Evolutionary conservation across 2,113 vertebrate species (phyloP).

Genomic region (Apteryx mantelli): DNA sequence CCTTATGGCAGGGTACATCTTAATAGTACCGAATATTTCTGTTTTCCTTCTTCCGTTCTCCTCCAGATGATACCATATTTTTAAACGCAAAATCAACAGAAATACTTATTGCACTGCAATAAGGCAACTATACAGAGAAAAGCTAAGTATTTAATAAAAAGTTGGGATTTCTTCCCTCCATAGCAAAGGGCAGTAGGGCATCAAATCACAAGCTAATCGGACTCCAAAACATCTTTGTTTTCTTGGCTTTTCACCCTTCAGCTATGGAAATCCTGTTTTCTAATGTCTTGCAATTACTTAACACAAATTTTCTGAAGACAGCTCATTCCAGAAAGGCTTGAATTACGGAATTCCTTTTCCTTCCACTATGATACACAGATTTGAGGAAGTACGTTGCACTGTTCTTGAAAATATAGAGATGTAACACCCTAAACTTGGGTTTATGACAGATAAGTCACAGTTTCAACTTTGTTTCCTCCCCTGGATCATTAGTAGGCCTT

Average conservation of each 20-base stretch:
- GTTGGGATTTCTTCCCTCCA: neutral
- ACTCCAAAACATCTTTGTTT: neutral
- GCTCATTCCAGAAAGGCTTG: neutral
- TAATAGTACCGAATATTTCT: neutral
- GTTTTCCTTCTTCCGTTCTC: neutral
- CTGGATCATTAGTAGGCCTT: accelerated
- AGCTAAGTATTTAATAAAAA: constrained; percentile 17
- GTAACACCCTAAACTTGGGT: neutral
- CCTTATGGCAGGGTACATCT: neutral
- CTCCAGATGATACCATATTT: neutral
- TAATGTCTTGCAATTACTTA: neutral
- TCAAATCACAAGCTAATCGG: neutral
- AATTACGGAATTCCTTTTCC: neutral
- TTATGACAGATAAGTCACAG: accelerated
- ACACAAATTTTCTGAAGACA: neutral
- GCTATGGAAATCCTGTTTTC: neutral
- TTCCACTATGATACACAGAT: accelerated
- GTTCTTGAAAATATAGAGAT: neutral
- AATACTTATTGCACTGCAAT: neutral
- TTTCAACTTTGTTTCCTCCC: neutral
- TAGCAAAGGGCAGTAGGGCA: neutral
- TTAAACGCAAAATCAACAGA: constrained; percentile 31
- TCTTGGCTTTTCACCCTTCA: neutral
- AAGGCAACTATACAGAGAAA: neutral
- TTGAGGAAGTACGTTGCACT: accelerated